Evolutionary conservation across 2,113 vertebrate species (phyloP), one percentile per base, ranked within the genome.

Genomic region (Ailuropoda melanoleuca): DNA sequence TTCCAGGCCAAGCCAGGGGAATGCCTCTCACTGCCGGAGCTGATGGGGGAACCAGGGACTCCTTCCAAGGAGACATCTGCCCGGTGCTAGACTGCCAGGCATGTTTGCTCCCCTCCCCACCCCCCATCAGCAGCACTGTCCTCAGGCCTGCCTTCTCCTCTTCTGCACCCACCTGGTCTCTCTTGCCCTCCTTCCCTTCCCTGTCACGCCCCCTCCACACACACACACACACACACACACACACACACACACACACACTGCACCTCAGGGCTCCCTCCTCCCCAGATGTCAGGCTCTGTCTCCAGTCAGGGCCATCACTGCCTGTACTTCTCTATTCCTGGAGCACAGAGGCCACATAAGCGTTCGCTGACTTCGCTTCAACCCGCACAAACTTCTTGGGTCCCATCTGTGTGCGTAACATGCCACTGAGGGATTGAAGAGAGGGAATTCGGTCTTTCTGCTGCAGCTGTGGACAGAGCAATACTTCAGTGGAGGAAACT

Each of bases 131-230:
- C 0, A 3, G 15, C 12, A 2, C 2, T 3, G 23, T 50, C 7
- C 18, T 50, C 15, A 39, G 15, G 53, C 3, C 34, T 24, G 19
- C 53, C 11, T 12, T 86, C 37, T 70, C 6, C 15, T 48, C 14
- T 80, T 14, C 19, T 3, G 4, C 8, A 9, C 17, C 29, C 53
- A 31, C 4, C 4, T 19, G 11, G 6, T n/a, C 18, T 68, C 23
- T 48, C 70, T 34, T 53, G 26, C 26, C 37, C n/a, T 72, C 21
- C 15, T 46, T 34, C 46, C 24, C 37, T 60, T 91, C 55, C 24
- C 2, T 37, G 0, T 34, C 17, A 2, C 11, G 34, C 34, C 0
- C 0, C 19, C 24, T 31, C 3, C 19, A 19, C 34, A 62, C 60
- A 62, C 60, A 60, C 58, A 62, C 58, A 60, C 62, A 64, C 62